Evolutionary conservation across 2,797 vertebrate genomes (phyloP), one percentile per base, ranked within the genome.

Genomic region (Manis pentadactyla): DNA sequence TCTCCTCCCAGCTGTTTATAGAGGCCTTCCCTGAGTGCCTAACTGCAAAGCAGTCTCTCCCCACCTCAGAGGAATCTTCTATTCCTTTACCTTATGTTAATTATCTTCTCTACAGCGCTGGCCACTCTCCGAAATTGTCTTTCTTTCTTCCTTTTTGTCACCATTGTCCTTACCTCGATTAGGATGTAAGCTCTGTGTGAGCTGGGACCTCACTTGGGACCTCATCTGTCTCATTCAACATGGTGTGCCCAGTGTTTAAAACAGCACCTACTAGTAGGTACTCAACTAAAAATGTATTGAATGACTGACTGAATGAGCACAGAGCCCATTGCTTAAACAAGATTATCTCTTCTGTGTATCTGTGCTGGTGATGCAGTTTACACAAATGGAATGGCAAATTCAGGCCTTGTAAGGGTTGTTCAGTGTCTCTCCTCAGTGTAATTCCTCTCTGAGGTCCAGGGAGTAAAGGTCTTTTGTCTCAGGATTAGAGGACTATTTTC

Each of bases 391-490:
- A 15, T 5, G 27, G 42, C 4, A 5, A 81, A 29, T 49, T 23
- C n/a, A 64, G 57, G 4, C 39, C 39, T 57, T 29, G 3, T 37
- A 29, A 73, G 37, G 3, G 14, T 77, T 49, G n/a, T 61, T 55
- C 63, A 4, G 1, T n/a, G 19, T 4, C 51, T 83, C 25, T 42
- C 46, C 57, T 94, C n/a, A 57, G 4, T 53, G n/a, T 39, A 71
- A 74, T 71, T 93, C 46, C 59, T 69, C 23, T 75, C 39, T 63
- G 29, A 57, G 51, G 25, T 29, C 29, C 29, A 15, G 19, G 55
- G 18, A 74, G 23, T 83, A 84, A 93, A 75, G 71, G 39, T 2
- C 87, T 90, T 96, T 91, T 90, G 31, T 86, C 75, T 96, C n/a
- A 74, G 57, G 61, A 73, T 89, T 77, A 87, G 31, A 87, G 15